Evolutionary conservation across 2,888 invertebrate species (phyloP).

Genomic region (Metacarcinus magister): DNA sequence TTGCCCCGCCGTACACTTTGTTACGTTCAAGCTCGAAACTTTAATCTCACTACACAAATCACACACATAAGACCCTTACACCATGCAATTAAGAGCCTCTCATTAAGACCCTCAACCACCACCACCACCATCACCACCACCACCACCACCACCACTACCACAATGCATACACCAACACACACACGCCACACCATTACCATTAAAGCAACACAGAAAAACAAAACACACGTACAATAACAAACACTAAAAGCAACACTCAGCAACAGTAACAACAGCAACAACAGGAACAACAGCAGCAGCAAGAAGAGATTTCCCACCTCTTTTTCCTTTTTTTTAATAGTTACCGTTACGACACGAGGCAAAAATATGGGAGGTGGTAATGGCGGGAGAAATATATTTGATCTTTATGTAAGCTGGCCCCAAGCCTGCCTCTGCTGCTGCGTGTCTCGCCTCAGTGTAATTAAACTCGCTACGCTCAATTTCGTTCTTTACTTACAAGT

Average conservation of each 20-base stretch:
- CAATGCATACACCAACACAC: not conserved
- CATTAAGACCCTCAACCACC: not conserved
- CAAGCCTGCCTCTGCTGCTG: not conserved
- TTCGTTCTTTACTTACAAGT: constrained; percentile 58
- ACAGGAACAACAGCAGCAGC: not conserved
- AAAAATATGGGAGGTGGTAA: constrained; percentile 46
- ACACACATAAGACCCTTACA: not conserved
- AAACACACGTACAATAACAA: not conserved
- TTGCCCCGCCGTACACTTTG: not conserved
- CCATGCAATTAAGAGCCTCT: constrained; percentile 31
- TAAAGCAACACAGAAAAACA: not conserved
- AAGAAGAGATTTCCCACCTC: not conserved
- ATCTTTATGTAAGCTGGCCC: constrained; percentile 46
- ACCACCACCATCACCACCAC: not conserved
- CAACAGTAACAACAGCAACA: not conserved
- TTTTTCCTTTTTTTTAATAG: not conserved
- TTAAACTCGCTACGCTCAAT: constrained; percentile 45
- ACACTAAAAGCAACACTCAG: constrained; percentile 9
- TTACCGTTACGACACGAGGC: constrained; percentile 41
- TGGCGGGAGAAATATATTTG: constrained; percentile 43
- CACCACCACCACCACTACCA: too few species aligned
- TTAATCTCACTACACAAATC: constrained; percentile 10
- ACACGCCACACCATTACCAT: not conserved
- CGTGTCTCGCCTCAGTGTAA: constrained; percentile 54
- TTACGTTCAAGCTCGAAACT: not conserved